Conservation (phyloP, 2,888 invertebrate genomes). For the Hydrotaea diabolus region DNA sequence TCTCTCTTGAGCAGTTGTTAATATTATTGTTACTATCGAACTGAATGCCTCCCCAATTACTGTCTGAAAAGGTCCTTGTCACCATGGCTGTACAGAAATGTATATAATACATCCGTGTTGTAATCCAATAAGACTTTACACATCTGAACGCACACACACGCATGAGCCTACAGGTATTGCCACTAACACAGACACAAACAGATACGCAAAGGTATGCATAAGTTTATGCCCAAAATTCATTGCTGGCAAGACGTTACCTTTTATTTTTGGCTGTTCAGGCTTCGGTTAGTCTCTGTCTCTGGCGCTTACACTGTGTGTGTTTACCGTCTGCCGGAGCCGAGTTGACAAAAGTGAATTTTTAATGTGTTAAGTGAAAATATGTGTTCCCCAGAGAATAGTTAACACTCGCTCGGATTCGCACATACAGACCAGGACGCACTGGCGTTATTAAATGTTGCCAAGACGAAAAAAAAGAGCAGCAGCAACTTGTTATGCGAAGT, state of each 20-base stretch:
- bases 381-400: conserved; percentile 46
- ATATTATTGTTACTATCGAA: neutral
- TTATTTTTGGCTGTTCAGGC: neutral
- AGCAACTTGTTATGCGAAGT: conserved; percentile 30
- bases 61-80: conserved; percentile 18
- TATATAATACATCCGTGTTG: conserved; percentile 19
- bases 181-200: neutral
- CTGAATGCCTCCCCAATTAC: conserved; percentile 13
- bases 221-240: neutral
- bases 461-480: neutral
- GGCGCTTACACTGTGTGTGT: neutral
- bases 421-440: neutral
- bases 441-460: conserved; percentile 1
- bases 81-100: neutral
- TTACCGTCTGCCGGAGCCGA: neutral
- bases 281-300: neutral
- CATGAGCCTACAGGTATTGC: no score
- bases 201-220: neutral
- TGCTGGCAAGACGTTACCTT: neutral
- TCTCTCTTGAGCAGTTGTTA: neutral
- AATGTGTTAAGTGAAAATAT: conserved; percentile 47
- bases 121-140: conserved; percentile 46
- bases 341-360: conserved; percentile 43
- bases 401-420: conserved; percentile 21
- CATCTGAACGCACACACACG: no score